Base-by-base conservation (phyloP, 1,140 invertebrate species). In the Vollenhovia emeryi region DNA sequence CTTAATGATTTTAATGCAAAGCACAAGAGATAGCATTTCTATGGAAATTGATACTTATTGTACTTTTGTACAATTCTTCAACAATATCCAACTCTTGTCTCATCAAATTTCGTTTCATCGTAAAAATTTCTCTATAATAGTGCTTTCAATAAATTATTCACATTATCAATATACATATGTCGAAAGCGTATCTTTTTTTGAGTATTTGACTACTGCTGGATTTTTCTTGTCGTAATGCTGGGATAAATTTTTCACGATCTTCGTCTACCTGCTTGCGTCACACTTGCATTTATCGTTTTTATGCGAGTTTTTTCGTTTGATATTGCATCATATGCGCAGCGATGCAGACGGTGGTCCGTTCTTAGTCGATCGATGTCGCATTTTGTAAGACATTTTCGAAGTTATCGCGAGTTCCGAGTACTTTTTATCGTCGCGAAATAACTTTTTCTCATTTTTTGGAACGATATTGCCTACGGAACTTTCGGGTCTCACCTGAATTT, bases 321-420 rank as follows among this genome's bases (percentile, higher is more conserved):
- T 40, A 40, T 69, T 59, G 48, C 62, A 52, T 78, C 21, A 60
- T 18, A 50, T 11, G n/a, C 5, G 21, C 59, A 55, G 4, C 18
- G 43, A 36, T 50, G 48, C 15, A 13, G 0, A 7, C 13, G 27
- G 11, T 15, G 15, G n/a, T 24, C 18, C 43, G 43, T 43, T 43
- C 3, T 43, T 50, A 69, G 5, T 69, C 64, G 48, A 69, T 55
- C 48, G 48, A 45, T 71, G 57, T 80, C 36, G 48, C 48, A 36
- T 71, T 57, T 57, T 21, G 50, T 15, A 24, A 66, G n/a, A 43
- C 11, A n/a, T 33, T 52, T 9, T 36, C 3, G 33, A 36, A 33
- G 15, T 73, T 55, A 57, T 33, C 50, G 27, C 8, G 15, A 33
- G 9, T 55, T 80, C 27, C 36, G 18, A n/a, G 5, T 78, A 66